Evolutionary conservation across 2,888 invertebrate species (phyloP).

Genomic region (Limnephilus lunatus): DNA sequence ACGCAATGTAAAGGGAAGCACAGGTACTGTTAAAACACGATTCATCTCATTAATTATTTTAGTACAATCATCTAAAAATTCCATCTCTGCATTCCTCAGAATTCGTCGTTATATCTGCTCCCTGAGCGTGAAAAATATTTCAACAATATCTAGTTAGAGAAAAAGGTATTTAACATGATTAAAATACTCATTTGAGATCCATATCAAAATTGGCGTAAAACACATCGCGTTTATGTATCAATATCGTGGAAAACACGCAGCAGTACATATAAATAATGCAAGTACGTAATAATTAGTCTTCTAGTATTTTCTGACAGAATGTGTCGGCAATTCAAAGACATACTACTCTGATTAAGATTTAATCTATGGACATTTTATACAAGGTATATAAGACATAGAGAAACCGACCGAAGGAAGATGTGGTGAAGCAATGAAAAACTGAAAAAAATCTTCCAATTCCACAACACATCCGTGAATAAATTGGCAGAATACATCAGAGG

Average conservation of each 20-base stretch:
- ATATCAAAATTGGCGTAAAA: neutral
- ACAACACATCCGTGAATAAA: too few relatives aligned
- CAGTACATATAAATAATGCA: neutral
- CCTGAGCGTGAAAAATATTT: neutral
- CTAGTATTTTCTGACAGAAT: neutral
- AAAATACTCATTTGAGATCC: neutral
- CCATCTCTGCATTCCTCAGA: neutral
- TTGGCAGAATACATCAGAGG: too few relatives aligned
- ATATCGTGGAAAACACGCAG: neutral
- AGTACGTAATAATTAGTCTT: neutral
- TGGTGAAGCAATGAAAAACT: neutral
- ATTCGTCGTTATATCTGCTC: too few relatives aligned
- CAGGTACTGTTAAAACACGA: too few relatives aligned
- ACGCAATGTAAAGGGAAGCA: neutral
- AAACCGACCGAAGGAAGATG: neutral
- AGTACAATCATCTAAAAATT: neutral
- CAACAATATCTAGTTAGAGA: neutral
- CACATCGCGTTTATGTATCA: neutral
- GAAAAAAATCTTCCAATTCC: too few relatives aligned
- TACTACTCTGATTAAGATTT: neutral
- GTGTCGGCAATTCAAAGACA: neutral
- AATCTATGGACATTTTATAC: too few relatives aligned
- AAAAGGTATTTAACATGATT: neutral
- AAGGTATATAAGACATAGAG: neutral
- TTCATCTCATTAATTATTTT: too few relatives aligned